phyloP scores from a whole-genome alignment of 2,888 invertebrate species.

The Copidosoma aretas region DNA sequence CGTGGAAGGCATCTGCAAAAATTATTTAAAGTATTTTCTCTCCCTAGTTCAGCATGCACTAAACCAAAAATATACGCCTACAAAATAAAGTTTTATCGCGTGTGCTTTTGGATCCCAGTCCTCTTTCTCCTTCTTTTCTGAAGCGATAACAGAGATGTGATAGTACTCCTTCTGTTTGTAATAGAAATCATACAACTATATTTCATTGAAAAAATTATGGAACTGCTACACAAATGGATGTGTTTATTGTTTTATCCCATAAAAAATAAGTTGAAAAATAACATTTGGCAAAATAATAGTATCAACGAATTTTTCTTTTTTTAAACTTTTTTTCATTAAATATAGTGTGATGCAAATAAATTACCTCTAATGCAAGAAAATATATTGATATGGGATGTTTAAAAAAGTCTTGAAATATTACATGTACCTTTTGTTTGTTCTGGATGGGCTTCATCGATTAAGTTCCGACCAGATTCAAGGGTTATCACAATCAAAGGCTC shows the following conservation, averaged over 20 bases:
- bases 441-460: constrained; percentile 81
- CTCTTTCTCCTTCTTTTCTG: constrained; percentile 32
- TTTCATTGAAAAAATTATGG: constrained; percentile 6
- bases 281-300: neutral
- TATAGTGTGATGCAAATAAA: neutral
- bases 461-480: constrained; percentile 76
- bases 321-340: neutral
- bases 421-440: constrained; percentile 75
- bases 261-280: constrained; percentile 18
- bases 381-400: constrained; percentile 14
- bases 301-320: no score
- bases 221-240: constrained; percentile 17
- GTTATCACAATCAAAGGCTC: constrained; percentile 85
- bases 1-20: constrained; percentile 12
- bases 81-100: constrained; percentile 22
- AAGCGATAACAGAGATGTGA: constrained; percentile 25
- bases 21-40: no score
- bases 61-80: constrained; percentile 28
- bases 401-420: neutral
- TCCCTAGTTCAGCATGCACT: constrained; percentile 14
- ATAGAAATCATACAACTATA: neutral
- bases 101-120: constrained; percentile 18
- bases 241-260: constrained; percentile 10
- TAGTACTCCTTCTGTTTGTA: neutral
- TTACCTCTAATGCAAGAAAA: neutral